Percentiles rank a stretch among this genome's conserved stretches.
Conservation (phyloP, 2,113 vertebrate species). For the Ivindomyrus marchei region DNA sequence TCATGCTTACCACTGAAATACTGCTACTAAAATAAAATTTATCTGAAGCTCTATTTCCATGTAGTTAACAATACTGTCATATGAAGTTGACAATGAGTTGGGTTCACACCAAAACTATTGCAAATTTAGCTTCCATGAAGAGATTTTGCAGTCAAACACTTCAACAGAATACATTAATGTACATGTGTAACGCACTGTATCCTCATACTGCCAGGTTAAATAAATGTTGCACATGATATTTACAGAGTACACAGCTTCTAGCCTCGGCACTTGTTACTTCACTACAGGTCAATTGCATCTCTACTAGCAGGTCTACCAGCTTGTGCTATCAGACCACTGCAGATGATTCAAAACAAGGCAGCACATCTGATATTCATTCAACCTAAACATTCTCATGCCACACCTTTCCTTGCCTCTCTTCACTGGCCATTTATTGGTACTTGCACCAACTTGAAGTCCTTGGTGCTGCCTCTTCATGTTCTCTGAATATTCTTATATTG, state of each 20-base stretch:
- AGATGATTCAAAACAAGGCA: neutral
- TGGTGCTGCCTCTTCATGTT: neutral
- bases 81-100: neutral
- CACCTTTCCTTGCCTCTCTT: neutral
- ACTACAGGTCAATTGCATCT: neutral
- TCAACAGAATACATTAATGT: neutral
- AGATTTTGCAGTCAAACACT: neutral
- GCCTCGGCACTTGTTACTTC: neutral
- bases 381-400: neutral
- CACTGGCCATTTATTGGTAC: neutral
- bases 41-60: neutral
- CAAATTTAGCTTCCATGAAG: neutral
- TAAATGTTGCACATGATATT: neutral
- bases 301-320: neutral
- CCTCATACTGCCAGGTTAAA: neutral
- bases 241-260: neutral
- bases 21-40: neutral
- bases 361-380: neutral
- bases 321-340: neutral
- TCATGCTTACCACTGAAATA: neutral
- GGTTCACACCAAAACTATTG: neutral
- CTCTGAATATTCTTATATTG: neutral
- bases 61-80: neutral
- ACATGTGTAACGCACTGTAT: neutral
- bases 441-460: neutral